Evolutionary conservation across 2,888 invertebrate species (phyloP), one percentile per base, ranked within the genome.

Genomic region (Plagodis dolabraria): DNA sequence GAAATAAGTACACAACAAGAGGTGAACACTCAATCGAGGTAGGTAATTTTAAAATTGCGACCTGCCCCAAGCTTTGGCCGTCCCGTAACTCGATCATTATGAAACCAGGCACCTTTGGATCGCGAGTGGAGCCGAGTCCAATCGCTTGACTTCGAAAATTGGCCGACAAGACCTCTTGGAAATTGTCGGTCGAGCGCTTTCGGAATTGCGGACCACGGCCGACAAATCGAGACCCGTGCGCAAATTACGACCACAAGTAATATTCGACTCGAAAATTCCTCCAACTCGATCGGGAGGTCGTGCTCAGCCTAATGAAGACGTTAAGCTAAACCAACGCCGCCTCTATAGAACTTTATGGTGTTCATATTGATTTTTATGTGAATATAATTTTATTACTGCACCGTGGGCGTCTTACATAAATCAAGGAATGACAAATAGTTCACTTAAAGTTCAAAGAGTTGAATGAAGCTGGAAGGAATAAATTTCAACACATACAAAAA

Each of bases 311-410:
- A 89, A 92, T 92, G 87, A 91, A 92, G 91, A 90, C 86, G 86
- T 92, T 89, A 87, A 86, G 79, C 77, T 80, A 84, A 88, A 83
- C 83, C 86, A 85, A 83, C 82, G 79, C 79, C 70, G 76, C 75
- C 67, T 77, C 85, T 83, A 82, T 81, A 82, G 78, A 86, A 82
- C 82, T 75, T 86, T 85, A 85, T 80, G 76, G 79, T 83, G 78
- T 82, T 83, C 83, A 85, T 85, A 89, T 90, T 89, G 89, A 90
- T 88, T 89, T 87, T 92, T 87, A 89, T 85, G 82, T 76, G 84
- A 83, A 77, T 77, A 83, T 87, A 83, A 86, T 88, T 86, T 86
- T 83, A 86, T 85, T 79, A 79, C 70, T 67, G 64, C 73, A 69
- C 73, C 47, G 76, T 80, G 77, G 82, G 82, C 78, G 80, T 77